Evolutionary conservation across 2,113 vertebrate species (phyloP), one percentile per base, ranked within the genome.

Genomic region (Hoplias malabaricus): DNA sequence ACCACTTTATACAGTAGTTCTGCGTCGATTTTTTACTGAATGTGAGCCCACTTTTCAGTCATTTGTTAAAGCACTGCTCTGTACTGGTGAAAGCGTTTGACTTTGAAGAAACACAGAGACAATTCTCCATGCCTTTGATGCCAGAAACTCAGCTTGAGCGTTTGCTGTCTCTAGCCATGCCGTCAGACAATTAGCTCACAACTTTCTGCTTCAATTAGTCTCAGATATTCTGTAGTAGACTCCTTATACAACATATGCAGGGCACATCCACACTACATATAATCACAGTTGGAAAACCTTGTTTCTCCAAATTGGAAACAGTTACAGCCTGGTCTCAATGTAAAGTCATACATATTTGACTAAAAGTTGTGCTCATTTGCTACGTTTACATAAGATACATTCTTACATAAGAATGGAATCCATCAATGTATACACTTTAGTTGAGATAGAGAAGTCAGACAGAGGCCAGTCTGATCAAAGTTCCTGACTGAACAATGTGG

Each of bases 121-220:
- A n/a, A n/a, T 13, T 3, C 21, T 9, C 14, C 19, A 16, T n/a
- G 31, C 29, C 33, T 19, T 21, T 63, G 42, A 42, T 70, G n/a
- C 42, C 43, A 59, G 50, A 59, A 36, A 40, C 53, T 29, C 34
- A 29, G 16, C 34, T 12, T 73, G 70, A 27, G 21, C 21, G 59
- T 14, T 31, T 16, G 23, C 12, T 11, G 36, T 25, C 13, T 16
- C 29, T 14, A n/a, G 38, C 12, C 36, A n/a, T 19, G n/a, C 34
- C 53, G 36, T 31, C 25, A 31, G 36, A 73, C 33, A 43, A 27
- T 61, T 59, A 73, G 54, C 36, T 61, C 29, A 73, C 61, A n/a
- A 40, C 8, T 57, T 73, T 59, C 54, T 19, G 36, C 36, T 61
- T 38, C 34, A 61, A 27, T 61, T 59, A 73, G 31, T 42, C 11